Base-by-base conservation (phyloP, 37 sponge, comb jelly and placozoan species). In the Crambe crambe region DNA sequence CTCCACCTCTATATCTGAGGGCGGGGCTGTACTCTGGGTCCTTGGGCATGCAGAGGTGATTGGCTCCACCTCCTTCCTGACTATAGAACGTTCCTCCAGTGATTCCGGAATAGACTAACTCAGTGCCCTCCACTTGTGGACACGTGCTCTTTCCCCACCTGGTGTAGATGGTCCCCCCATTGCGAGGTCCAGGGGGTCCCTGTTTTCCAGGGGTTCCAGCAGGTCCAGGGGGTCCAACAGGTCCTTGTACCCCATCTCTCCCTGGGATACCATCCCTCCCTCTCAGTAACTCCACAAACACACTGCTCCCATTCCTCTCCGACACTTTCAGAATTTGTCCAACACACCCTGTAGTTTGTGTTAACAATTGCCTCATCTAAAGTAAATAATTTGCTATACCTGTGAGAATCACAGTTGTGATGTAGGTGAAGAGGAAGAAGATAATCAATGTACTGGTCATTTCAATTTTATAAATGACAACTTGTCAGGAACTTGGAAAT, bases 111-210 rank as follows among this genome's bases (percentile, higher is more conserved):
- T 80, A 80, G 58, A 80, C 80, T 31, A 68, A 51, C 26, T 68
- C 58, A 25, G 80, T 68, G 37, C 71, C 65, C 17, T 41, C 2
- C 37, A 41, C 35, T 17, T 8, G 9, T 21, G 80, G 80, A 51
- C 80, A 80, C 3, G 58, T n/a, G 18, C 57, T 51, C 57, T 47
- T 80, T 2, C 80, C 80, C 80, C 80, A 80, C 68, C 80, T 66
- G 20, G 67, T 78, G 68, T 65, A 78, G 36, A 32, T 37, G 36
- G 47, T 47, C 37, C 79, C 79, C 6, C 68, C 79, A 40, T 58
- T 42, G 8, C 12, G 8, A 32, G 80, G 58, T 25, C 80, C 80
- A 42, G 58, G 37, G 23, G 71, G 80, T 27, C 78, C 78, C 27
- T 62, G 39, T 20, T 29, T 3, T 29, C 76, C 76, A 15, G 12